Percentiles rank a stretch among this genome's conserved stretches.
Evolutionary conservation across 2,113 vertebrate genomes (phyloP).

Genomic region (Ageneiosus marmoratus): DNA sequence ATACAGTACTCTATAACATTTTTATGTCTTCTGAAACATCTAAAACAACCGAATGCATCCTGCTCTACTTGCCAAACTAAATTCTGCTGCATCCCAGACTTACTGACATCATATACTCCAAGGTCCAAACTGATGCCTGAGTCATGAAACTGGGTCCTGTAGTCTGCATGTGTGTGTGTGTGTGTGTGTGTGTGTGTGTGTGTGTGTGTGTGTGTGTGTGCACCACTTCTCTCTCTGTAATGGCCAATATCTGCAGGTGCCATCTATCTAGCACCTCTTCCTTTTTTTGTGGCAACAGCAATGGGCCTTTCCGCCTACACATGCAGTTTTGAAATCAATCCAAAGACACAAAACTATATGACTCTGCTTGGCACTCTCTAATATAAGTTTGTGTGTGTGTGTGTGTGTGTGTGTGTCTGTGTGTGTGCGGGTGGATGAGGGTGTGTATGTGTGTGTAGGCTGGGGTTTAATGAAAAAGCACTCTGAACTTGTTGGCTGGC

Average conservation of each 20-base stretch:
- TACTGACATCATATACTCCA: not conserved
- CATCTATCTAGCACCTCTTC: constrained; percentile 36
- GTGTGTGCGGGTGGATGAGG: constrained; percentile 56
- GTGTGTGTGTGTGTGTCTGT: constrained; percentile 47
- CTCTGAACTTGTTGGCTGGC: constrained; percentile 72
- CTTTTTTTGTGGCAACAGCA: constrained; percentile 12
- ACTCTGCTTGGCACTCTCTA: constrained; percentile 42
- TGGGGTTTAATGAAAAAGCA: constrained; percentile 75
- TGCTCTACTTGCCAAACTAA: not conserved
- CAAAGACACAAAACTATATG: constrained; percentile 21
- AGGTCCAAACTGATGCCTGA: not conserved
- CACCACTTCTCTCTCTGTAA: constrained; percentile 7
- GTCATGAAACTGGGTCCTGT: not conserved
- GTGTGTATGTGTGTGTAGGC: constrained; percentile 52
- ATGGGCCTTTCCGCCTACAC: constrained; percentile 34
- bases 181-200: not conserved
- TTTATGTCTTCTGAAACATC: not conserved
- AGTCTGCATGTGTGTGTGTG: not conserved
- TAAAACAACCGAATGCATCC: not conserved
- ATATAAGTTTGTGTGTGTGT: constrained; percentile 44
- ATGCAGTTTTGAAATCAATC: constrained; percentile 46
- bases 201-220: not conserved
- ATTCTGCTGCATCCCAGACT: not conserved
- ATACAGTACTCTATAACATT: not conserved
- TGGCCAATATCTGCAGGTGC: constrained; percentile 36